Evolutionary conservation across 2,113 vertebrate species (phyloP), one percentile per base, ranked within the genome.

Genomic region (Telmatochromis brachygnathus): DNA sequence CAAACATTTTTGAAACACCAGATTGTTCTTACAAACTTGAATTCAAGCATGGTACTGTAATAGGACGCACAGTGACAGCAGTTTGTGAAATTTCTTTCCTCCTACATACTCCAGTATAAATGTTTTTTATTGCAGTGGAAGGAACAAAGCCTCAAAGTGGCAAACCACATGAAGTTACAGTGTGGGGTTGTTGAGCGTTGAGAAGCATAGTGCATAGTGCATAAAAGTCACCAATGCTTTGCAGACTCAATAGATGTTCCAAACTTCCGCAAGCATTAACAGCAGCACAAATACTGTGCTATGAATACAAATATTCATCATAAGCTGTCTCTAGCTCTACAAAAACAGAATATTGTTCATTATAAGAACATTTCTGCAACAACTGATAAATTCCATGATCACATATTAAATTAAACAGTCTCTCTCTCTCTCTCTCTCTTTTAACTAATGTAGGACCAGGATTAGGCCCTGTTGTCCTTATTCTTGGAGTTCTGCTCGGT

Each of bases 301-400:
- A 56, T 3, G 23, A 56, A 9, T 56, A 1, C 55, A 56, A 56
- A 56, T 56, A 28, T 5, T 28, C 60, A 1, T 8, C 6, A 0
- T n/a, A 68, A 37, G 4, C 6, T 65, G 17, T 65, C 30, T 65
- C 30, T 2, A 2, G 0, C 10, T 5, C 33, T 13, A 21, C 60
- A 37, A 65, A 65, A 65, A 2, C 0, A 12, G 0, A 65, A 65
- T 65, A 0, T 5, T 65, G 60, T n/a, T 35, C 6, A 1, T 65
- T 35, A 65, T 65, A 65, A 39, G n/a, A 14, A 70, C 65, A 0
- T 42, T 70, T 70, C n/a, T 70, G n/a, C n/a, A 70, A 23, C 35
- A 70, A 39, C 7, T 70, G 35, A 42, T 23, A 2, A 42, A 14
- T 0, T 42, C n/a, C 10, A 23, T 0, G 62, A 23, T 23, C 37